These are phyloP conservation scores for Eupsilia transversa DNA, from an alignment of 2,888 invertebrate genomes.

Conservation along the genomic window DNA sequence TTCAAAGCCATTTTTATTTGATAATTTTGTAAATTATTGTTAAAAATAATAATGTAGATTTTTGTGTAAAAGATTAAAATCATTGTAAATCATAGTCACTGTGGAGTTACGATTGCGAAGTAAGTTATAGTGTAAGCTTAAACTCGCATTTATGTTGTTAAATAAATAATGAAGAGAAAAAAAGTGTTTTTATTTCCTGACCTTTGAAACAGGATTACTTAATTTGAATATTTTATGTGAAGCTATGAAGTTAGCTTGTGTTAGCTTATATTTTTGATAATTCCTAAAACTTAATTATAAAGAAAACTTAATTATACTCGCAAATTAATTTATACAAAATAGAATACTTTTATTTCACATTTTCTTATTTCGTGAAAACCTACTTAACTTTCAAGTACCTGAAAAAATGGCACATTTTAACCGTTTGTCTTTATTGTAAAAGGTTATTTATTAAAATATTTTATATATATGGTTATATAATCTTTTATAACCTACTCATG, in stretches of 20 bases:
- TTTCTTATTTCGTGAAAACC: background rate
- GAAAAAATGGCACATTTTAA: background rate
- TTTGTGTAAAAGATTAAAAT: constrained; percentile 72
- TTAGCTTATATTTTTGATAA: background rate
- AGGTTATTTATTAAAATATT: background rate
- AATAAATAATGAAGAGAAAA: constrained; percentile 67
- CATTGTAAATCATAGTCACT: constrained; percentile 70
- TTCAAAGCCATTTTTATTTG: constrained; percentile 29
- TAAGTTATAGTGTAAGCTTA: constrained; percentile 60
- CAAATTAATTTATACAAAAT: background rate
- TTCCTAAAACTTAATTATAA: background rate
- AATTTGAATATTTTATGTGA: background rate
- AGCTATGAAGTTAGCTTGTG: background rate
- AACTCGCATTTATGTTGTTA: constrained; percentile 65
- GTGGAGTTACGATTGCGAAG: constrained; percentile 70
- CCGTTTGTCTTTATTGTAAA: background rate
- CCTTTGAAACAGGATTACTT: background rate
- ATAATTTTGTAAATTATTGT: constrained; percentile 79
- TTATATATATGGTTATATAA: no score
- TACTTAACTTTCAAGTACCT: background rate
- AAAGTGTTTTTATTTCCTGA: constrained; percentile 49
- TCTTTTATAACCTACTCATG: background rate
- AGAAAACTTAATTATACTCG: background rate
- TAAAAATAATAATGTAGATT: constrained; percentile 71
- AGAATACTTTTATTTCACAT: no score